Evolutionary conservation across 2,113 vertebrate species (phyloP).

Genomic region (Hylia prasina): DNA sequence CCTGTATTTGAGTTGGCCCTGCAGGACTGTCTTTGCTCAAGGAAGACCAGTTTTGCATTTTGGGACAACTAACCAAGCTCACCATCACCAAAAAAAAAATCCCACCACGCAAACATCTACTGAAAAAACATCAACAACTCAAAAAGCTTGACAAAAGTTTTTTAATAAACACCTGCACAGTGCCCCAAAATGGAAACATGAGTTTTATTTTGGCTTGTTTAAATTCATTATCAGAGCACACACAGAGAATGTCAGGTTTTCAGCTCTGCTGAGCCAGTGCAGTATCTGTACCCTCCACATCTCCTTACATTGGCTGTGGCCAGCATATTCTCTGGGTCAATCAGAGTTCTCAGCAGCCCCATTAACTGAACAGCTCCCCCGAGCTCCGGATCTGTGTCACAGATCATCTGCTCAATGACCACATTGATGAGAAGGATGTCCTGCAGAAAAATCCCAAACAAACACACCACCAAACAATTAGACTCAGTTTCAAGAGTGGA

Average conservation of each 20-base stretch:
- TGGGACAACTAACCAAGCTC: neutral
- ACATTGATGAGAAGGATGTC: constrained; percentile 99
- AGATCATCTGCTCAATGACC: constrained; percentile 99
- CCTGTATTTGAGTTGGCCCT: neutral
- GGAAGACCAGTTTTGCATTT: neutral
- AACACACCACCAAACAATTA: neutral
- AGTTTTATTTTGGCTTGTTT: neutral
- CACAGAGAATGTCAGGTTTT: neutral
- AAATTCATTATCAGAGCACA: neutral
- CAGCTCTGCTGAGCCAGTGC: neutral
- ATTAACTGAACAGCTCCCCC: constrained; percentile 97
- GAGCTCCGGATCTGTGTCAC: constrained; percentile 94
- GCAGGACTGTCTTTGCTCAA: neutral
- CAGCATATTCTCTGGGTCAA: constrained; percentile 98
- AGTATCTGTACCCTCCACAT: constrained; percentile 33
- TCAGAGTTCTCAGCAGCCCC: constrained; percentile 94
- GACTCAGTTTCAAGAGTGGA: neutral
- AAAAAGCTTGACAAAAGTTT: neutral
- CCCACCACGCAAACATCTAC: neutral
- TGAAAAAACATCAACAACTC: neutral
- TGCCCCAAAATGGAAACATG: neutral
- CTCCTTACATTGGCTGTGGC: constrained; percentile 92
- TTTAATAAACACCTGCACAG: neutral
- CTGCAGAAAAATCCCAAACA: constrained; percentile 61
- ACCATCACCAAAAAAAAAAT: neutral